Base-by-base conservation (phyloP, 1,140 invertebrate genomes). In the Calliphora vicina region DNA sequence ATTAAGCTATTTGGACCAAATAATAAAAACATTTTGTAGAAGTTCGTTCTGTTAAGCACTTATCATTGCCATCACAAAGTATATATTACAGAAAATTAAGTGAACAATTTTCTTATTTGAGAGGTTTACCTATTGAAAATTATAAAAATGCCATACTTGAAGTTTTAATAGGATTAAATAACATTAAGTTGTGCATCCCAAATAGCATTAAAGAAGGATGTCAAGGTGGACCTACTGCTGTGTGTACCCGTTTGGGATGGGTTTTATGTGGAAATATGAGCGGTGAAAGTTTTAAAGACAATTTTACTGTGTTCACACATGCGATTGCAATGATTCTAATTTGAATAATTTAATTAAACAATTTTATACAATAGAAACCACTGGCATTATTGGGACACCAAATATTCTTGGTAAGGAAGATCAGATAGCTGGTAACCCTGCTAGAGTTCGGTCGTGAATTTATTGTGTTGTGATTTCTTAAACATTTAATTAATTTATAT, bases 141-240 rank as follows among this genome's bases (percentile, higher is more conserved):
- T 57, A 57, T 57, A 17, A 17, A 17, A 57, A 57, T 57, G 71
- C 71, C 8, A 8, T 27, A 27, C 71, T 25, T 3, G 25, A 73
- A 27, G 26, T 73, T 73, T 73, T 73, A 73, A 73, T 73, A 10
- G 71, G 71, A 2, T 27, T 73, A 17, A 73, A 73, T 73, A 15
- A 73, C 13, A 15, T 13, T 17, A 27, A 73, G 23, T 27, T 73
- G 25, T 29, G 71, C 13, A 13, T 17, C 2, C 17, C 71, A 73
- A 26, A 27, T 27, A 27, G 25, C 2, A 27, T 73, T 3, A 20
- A 27, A 5, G 25, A 29, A 29, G 71, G 71, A 27, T 0, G 20
- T 27, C 2, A 15, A 10, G 4, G 25, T 0, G 71, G 25, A 73
- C 25, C 71, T 2, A 25, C 25, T 27, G 71, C 71, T 27, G 71